phyloP scores from a whole-genome alignment of 2,113 vertebrate genomes.

The zebrafish (Danio rerio) region DNA sequence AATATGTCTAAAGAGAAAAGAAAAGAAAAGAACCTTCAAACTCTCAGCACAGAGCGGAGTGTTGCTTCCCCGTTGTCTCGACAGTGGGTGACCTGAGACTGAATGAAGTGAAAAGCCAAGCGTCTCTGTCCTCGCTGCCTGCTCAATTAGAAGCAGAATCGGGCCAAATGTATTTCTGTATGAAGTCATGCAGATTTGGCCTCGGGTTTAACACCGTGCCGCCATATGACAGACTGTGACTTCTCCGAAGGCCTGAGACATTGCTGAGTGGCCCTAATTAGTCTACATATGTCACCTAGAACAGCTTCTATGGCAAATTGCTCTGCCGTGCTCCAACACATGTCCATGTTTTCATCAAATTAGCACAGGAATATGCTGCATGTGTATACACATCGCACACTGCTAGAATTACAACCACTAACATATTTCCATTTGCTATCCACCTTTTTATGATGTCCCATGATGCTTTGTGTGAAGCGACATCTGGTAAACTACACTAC shows the following conservation, averaged over 20 bases:
- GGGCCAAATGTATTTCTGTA: constrained; percentile 50
- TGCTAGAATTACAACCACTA: background rate
- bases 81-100: too few species aligned
- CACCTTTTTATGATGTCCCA: too few species aligned
- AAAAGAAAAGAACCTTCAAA: too few species aligned
- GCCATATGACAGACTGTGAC: constrained; percentile 47
- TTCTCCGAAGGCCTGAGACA: constrained; percentile 40
- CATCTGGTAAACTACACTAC: too few species aligned
- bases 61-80: too few species aligned
- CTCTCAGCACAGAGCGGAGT: too few species aligned
- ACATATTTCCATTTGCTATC: background rate
- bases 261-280: constrained; percentile 54
- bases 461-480: too few species aligned
- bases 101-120: too few species aligned
- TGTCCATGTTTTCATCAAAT: constrained; percentile 7
- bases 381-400: background rate
- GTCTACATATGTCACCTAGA: constrained; percentile 45
- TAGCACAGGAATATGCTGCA: constrained; percentile 1
- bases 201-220: constrained; percentile 36
- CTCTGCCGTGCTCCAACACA: constrained; percentile 20
- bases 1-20: too few species aligned
- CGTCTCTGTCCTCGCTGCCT: too few species aligned
- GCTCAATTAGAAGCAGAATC: constrained; percentile 50
- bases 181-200: constrained; percentile 50
- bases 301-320: constrained; percentile 38